phyloP scores from a whole-genome alignment of 2,113 vertebrate species.

The Halcyon senegalensis region DNA sequence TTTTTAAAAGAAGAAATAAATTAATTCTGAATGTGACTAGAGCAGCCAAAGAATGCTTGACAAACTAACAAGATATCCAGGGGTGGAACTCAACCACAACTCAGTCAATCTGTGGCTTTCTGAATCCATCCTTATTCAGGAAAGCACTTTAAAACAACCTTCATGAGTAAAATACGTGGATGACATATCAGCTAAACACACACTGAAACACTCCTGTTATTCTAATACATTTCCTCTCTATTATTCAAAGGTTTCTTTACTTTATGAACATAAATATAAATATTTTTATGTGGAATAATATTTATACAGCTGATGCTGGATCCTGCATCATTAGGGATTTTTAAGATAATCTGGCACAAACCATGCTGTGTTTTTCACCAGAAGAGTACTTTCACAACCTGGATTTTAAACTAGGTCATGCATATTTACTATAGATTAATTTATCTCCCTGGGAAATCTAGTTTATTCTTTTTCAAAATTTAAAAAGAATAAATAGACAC shows the following conservation, averaged over 20 bases:
- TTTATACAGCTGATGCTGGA: background rate
- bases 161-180: background rate
- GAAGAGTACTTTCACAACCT: background rate
- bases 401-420: background rate
- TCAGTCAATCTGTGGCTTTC: background rate
- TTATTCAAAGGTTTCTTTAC: background rate
- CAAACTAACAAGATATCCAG: background rate
- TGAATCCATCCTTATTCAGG: background rate
- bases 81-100: background rate
- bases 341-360: background rate
- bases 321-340: background rate
- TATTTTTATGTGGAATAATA: background rate
- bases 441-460: background rate
- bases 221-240: background rate
- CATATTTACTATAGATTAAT: background rate
- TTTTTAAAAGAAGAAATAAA: background rate
- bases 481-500: background rate
- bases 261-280: background rate
- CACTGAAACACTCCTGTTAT: background rate
- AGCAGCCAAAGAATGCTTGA: background rate
- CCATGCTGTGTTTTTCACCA: background rate
- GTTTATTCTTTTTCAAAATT: background rate
- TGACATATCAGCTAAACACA: background rate
- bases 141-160: background rate
- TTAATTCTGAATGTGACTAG: background rate